Base-by-base conservation (phyloP, 1,140 invertebrate genomes). In the Diploscapter pachys region DNA sequence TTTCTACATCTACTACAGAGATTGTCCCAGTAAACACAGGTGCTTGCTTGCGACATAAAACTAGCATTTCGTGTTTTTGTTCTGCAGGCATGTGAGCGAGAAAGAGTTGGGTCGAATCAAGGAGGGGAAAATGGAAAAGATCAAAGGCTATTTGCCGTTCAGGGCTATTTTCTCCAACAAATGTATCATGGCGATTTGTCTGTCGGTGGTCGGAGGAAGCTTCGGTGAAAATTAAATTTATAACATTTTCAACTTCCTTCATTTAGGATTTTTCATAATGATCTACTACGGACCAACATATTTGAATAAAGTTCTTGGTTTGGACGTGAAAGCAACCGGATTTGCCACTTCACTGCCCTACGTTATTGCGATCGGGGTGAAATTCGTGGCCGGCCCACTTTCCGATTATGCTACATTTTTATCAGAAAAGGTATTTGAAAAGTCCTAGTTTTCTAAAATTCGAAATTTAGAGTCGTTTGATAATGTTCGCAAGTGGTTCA, bases 281-380 rank as follows among this genome's bases (percentile, higher is more conserved):
- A 56, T 73, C 5, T 69, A 79, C 52, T 81, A 77, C 65, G 81
- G 75, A 6, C 80, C 80, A 4, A 66, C 74, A 4, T 81, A 81
- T 73, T 56, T 81, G 4, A 82, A 83, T 65, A 77, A 80, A 51
- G 78, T 79, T 61, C 68, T 81, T 8, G 55, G 72, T 4, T 75
- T 82, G 54, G 79, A 81, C 53, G 69, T 81, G n/a, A 48, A 61
- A 8, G 63, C 62, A 52, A 82, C 81, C 5, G 81, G 82, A 4
- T 73, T 79, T 11, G 82, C 80, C n/a, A 76, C 83, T 5, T 82
- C 81, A 5, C 51, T 84, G 48, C 81, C 81, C 3, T 82, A 80
- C 63, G 13, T 82, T n/a, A 63, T 80, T 5, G 75, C 82, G 0
- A 63, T 76, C 8, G 55, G 81, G 8, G 68, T 80, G 9, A 82